Conservation (phyloP, 1,140 invertebrate genomes). For the Nasonia longicornis region DNA sequence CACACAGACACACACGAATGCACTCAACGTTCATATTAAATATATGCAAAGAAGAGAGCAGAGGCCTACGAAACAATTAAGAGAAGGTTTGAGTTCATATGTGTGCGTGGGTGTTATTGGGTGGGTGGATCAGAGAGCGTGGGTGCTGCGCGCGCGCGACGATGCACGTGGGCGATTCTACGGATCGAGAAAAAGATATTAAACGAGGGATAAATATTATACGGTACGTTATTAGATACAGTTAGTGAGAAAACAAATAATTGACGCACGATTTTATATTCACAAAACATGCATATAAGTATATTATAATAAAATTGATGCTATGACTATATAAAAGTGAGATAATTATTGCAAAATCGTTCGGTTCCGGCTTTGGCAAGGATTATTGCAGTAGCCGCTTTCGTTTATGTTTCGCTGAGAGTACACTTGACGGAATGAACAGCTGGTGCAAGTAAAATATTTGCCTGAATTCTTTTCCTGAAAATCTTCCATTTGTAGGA, state of each 20-base stretch:
- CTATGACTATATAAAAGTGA: conserved; percentile 4
- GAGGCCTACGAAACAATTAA: conserved; percentile 35
- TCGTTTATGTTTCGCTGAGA: neutral
- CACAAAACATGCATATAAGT: conserved; percentile 27
- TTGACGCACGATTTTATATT: conserved; percentile 43
- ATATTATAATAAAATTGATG: conserved; percentile 6
- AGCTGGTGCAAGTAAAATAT: neutral
- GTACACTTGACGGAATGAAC: neutral
- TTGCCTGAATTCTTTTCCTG: too few relatives aligned
- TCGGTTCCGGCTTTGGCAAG: neutral
- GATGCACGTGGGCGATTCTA: neutral
- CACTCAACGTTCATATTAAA: neutral
- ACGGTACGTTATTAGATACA: conserved; percentile 36
- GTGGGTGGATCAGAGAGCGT: neutral
- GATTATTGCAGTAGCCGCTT: neutral
- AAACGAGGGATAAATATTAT: conserved; percentile 17
- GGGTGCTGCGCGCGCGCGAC: neutral
- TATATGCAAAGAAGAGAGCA: conserved; percentile 20
- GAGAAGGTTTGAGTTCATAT: conserved; percentile 5
- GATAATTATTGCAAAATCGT: neutral
- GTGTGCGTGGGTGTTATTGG: conserved; percentile 6
- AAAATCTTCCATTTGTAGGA: neutral
- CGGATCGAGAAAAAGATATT: neutral
- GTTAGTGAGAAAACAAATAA: conserved; percentile 29
- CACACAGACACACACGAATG: neutral